Base-by-base conservation (phyloP, 1,140 invertebrate species). In the Camponotus floridanus region DNA sequence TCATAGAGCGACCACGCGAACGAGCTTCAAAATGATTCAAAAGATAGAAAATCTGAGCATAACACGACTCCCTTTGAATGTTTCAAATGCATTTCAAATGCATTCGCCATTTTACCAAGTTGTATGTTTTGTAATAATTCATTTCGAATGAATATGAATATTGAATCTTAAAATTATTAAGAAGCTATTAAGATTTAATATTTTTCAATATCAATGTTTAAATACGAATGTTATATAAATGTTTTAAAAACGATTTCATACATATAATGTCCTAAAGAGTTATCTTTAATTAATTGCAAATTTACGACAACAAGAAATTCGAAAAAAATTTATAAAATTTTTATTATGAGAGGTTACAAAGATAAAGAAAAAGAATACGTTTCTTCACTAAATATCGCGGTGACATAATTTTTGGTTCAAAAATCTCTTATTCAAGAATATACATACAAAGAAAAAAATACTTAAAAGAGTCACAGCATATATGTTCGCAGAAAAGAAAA, bases 11-110 rank as follows among this genome's bases (percentile, higher is more conserved):
- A 76, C 7, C 51, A 13, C n/a, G 39, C 39, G 15, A 76, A 31
- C 15, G 39, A 65, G 39, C 42, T 6, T 78, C 64, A 15, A 64
- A 15, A 64, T 39, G 39, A 65, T 65, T 78, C 76, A 78, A 65
- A 65, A 42, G 39, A 65, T 42, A 45, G 39, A n/a, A 65, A 65
- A 42, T 26, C 15, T 9, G 18, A 65, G 65, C 39, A 21, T 65
- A 18, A 18, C 36, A 78, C 18, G 21, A 76, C 13, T 78, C 1
- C 21, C 18, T 78, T 78, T 39, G 65, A 39, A 76, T 76, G 11
- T 26, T n/a, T 78, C 26, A 65, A 59, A 39, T 64, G 5, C 9
- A 18, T 39, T 8, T n/a, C n/a, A n/a, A 0, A 11, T 5, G 39
- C 33, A 64, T 76, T 76, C 59, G 62, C 26, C 36, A 76, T 64